Base-by-base conservation (phyloP, 2,797 vertebrate genomes). In the Eulemur coronatus region DNA sequence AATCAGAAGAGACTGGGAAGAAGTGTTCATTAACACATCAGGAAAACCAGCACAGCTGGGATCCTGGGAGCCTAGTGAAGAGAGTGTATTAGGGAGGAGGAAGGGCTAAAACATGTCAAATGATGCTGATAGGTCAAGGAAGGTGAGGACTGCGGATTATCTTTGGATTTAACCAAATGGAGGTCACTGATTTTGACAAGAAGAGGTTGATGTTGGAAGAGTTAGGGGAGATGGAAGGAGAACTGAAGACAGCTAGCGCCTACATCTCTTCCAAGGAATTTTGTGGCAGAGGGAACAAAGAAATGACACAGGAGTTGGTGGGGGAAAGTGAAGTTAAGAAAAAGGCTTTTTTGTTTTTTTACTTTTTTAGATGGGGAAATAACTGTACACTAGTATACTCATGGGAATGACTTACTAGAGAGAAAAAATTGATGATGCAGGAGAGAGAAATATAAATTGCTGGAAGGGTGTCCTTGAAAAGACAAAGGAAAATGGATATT, bases 391-490 rank as follows among this genome's bases (percentile, higher is more conserved):
- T 61, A 89, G 24, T 55, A 26, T 88, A 57, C 73, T 85, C 61
- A 57, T 61, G 48, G 41, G 61, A 55, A 78, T 73, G 78, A 88
- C 50, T 94, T 70, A 75, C 43, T 63, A 5, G 57, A 70, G 57
- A 93, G 33, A 92, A 89, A 85, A 89, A 86, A 92, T 2, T 92
- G 69, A 96, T 57, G 80, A 35, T 57, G 38, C 73, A 63, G 55
- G 33, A 91, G 72, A 80, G 59, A 91, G 75, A 48, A 91, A 91
- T 90, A 78, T 43, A 88, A 93, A 82, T 70, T 15, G 41, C 55
- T 89, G 43, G 55, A 61, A 93, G 48, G 5, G 26, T 63, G 78
- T 91, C 92, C 87, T 96, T 96, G 86, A 81, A 46, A 78, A 96
- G 50, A 94, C 46, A 96, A 73, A 72, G 92, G 63, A 72, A 78